Evolutionary conservation across 2,888 invertebrate species (phyloP), one percentile per base, ranked within the genome.

Genomic region (Phaonia tiefii): DNA sequence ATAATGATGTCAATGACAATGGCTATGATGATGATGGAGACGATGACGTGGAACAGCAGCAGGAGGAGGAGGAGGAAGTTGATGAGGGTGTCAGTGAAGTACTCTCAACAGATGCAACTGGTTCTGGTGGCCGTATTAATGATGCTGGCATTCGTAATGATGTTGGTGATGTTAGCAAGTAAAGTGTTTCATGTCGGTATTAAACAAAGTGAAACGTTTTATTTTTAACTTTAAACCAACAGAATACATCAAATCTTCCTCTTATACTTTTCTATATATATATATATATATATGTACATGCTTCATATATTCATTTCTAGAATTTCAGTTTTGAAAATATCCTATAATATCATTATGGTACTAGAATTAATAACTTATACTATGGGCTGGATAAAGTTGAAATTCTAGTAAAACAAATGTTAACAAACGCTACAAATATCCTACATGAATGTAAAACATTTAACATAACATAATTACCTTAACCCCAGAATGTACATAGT

Each of bases 311-410:
- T n/a, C n/a, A n/a, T n/a, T n/a, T n/a, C n/a, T n/a, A n/a, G n/a
- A n/a, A n/a, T n/a, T n/a, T n/a, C n/a, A n/a, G n/a, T n/a, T n/a
- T n/a, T n/a, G n/a, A n/a, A n/a, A n/a, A n/a, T n/a, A n/a, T n/a
- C n/a, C n/a, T n/a, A n/a, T n/a, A n/a, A n/a, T n/a, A n/a, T n/a
- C n/a, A 11, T 51, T 22, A 20, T 8, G 3, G 31, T 31, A 31
- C 80, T 81, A 75, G 80, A 81, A 78, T 81, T 81, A 54, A 81
- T 73, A 72, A 60, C 49, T 63, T 63, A 72, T 42, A 20, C 44
- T n/a, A 65, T 82, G 86, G 88, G 88, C 89, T 89, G 89, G 88
- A 85, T 87, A 84, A 88, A 87, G 87, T 89, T 88, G 88, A 88
- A n/a, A 86, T 88, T 81, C 83, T 77, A 80, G 81, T 74, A 67